A percentile compares a stretch with the other conserved stretches of the same genome.
Evolutionary conservation across 2,888 invertebrate species (phyloP).

Genomic region (Diplolepis rosae): DNA sequence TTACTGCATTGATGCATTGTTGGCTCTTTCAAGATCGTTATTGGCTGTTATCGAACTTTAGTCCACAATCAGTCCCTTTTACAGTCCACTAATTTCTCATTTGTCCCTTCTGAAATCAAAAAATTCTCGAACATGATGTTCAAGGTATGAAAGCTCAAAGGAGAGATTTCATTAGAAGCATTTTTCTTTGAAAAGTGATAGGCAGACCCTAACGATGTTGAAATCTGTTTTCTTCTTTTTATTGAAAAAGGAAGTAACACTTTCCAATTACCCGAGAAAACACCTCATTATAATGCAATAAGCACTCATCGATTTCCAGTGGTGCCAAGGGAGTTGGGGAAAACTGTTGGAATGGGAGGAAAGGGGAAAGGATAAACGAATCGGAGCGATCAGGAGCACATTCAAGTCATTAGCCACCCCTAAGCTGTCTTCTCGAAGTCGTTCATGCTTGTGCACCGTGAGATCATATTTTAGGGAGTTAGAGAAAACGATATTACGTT

Average conservation of each 20-base stretch:
- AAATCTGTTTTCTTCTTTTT: neutral
- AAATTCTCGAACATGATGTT: neutral
- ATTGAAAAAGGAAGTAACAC: constrained; percentile 23
- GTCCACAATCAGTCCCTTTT: neutral
- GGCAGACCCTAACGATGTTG: constrained; percentile 6
- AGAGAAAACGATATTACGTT: constrained; percentile 14
- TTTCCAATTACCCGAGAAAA: constrained; percentile 45
- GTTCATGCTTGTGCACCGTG: neutral
- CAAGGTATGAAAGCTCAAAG: neutral
- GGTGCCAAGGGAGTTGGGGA: constrained; percentile 2
- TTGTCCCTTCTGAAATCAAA: neutral
- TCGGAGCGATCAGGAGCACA: constrained; percentile 42
- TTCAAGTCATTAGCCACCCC: constrained; percentile 27
- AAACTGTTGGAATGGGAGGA: constrained; percentile 33
- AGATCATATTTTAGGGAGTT: constrained; percentile 28
- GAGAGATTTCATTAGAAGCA: neutral
- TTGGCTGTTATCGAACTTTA: constrained; percentile 23
- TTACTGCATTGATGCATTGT: constrained; percentile 20
- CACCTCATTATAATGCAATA: constrained; percentile 53
- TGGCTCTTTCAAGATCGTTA: constrained; percentile 8
- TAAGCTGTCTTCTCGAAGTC: constrained; percentile 24
- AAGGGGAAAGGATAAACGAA: constrained; percentile 38
- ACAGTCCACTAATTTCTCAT: constrained; percentile 22
- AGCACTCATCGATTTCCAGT: constrained; percentile 42
- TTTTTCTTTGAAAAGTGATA: constrained; percentile 6